Evolutionary conservation across 2,888 invertebrate species (phyloP).

Genomic region (Epistrophe eligans): DNA sequence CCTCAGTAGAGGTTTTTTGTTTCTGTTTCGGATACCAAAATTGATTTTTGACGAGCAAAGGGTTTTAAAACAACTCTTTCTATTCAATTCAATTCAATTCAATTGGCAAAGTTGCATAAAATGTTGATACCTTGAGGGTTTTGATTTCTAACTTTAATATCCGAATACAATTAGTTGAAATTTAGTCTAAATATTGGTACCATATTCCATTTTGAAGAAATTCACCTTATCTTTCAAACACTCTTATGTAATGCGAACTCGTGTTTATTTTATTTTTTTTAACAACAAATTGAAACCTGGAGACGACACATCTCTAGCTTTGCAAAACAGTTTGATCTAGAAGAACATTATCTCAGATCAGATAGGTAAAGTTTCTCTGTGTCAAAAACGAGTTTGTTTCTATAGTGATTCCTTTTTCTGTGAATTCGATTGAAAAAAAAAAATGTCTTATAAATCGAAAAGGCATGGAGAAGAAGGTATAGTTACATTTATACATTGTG

Average conservation of each 20-base stretch:
- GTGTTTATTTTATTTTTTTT: conserved; percentile 60
- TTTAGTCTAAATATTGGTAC: too few species aligned
- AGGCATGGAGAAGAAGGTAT: background rate
- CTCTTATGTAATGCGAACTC: conserved; percentile 69
- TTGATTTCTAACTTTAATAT: too few species aligned
- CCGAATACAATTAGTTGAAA: too few species aligned
- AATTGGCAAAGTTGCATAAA: too few species aligned
- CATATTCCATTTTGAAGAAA: conserved; percentile 7
- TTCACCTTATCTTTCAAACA: conserved; percentile 1
- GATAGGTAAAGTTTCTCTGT: background rate
- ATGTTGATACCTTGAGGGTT: too few species aligned
- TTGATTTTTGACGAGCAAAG: too few species aligned
- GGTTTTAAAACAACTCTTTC: too few species aligned
- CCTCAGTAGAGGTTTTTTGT: too few species aligned
- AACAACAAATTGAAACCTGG: conserved; percentile 71
- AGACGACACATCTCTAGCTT: conserved; percentile 40
- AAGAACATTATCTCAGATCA: conserved; percentile 38
- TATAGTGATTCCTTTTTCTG: conserved; percentile 49
- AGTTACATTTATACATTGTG: background rate
- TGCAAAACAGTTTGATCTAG: conserved; percentile 48
- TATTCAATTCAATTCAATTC: too few species aligned
- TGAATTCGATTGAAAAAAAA: conserved; percentile 37
- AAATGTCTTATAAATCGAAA: background rate
- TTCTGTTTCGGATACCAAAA: too few species aligned
- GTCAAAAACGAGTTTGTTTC: conserved; percentile 62